A percentile compares a stretch with the other conserved stretches of the same genome.
Evolutionary conservation across 2,797 vertebrate genomes (phyloP).

Genomic region (Podarcis siculus): DNA sequence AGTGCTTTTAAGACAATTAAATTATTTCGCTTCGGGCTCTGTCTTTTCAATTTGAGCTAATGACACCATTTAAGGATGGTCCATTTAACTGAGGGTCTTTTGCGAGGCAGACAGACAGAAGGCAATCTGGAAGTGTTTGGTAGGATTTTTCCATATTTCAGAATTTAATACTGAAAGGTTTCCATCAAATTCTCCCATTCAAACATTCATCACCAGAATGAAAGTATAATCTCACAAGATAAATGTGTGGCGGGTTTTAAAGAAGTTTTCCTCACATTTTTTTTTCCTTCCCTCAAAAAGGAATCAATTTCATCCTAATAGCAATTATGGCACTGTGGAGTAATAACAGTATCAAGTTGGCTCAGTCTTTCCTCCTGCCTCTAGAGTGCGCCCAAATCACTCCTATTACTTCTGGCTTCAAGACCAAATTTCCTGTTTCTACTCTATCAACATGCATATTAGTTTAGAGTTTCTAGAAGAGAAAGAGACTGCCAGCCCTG

Average conservation of each 20-base stretch:
- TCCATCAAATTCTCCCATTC: slow-evolving; percentile 81
- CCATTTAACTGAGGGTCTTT: slow-evolving; percentile 87
- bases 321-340: slow-evolving; percentile 69
- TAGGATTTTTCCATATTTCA: slow-evolving; percentile 82
- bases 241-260: slow-evolving; percentile 77
- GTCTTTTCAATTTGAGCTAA: slow-evolving; percentile 86
- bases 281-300: slow-evolving; percentile 74
- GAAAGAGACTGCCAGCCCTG: background rate
- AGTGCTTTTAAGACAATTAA: slow-evolving; percentile 84
- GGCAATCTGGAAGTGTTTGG: slow-evolving; percentile 81
- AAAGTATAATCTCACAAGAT: slow-evolving; percentile 78
- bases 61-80: slow-evolving; percentile 86
- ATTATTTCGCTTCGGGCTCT: slow-evolving; percentile 83
- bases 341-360: slow-evolving; percentile 64
- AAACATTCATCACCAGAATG: slow-evolving; percentile 81
- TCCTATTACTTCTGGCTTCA: slow-evolving; percentile 63
- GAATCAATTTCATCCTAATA: slow-evolving; percentile 75
- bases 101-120: slow-evolving; percentile 83
- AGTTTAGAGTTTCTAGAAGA: slow-evolving; percentile 46
- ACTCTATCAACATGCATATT: slow-evolving; percentile 50
- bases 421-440: slow-evolving; percentile 62
- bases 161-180: slow-evolving; percentile 82
- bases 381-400: slow-evolving; percentile 68
- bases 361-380: slow-evolving; percentile 73
- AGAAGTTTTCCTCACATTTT: slow-evolving; percentile 72